Evolutionary conservation across 1,140 invertebrate species (phyloP).

Genomic region (Drosophila erecta): DNA sequence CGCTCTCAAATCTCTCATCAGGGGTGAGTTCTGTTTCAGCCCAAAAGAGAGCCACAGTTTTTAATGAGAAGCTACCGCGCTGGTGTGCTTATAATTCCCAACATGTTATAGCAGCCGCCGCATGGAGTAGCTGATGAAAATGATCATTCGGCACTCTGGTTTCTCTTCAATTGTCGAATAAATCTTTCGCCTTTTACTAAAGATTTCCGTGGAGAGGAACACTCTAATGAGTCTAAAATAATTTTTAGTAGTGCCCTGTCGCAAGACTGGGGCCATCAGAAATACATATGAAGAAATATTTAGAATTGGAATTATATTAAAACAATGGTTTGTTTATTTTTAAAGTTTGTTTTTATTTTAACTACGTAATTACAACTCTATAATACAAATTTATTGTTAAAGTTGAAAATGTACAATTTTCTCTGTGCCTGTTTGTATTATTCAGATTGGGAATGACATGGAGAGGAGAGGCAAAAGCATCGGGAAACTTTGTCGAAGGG

Average conservation of each 20-base stretch:
- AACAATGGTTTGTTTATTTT: too few species aligned
- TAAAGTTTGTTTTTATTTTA: conserved; percentile 65
- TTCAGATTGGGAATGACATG: background rate
- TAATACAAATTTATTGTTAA: conserved; percentile 78
- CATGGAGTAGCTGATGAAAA: conserved; percentile 51
- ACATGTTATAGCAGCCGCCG: conserved; percentile 11
- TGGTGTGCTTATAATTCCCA: conserved; percentile 50
- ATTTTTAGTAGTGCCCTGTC: conserved; percentile 79
- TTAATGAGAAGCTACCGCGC: too few species aligned
- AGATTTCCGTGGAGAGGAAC: conserved; percentile 85
- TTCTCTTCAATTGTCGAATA: conserved; percentile 84
- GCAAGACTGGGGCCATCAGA: conserved; percentile 64
- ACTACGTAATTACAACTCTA: conserved; percentile 79
- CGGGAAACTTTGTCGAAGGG: conserved; percentile 8
- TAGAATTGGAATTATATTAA: too few species aligned
- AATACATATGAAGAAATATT: conserved; percentile 37
- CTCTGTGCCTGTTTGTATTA: conserved; percentile 20
- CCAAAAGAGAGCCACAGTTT: conserved; percentile 34
- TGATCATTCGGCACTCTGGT: conserved; percentile 70
- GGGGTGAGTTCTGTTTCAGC: conserved; percentile 12
- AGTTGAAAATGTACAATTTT: conserved; percentile 72
- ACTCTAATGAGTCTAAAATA: conserved; percentile 84
- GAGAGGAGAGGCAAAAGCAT: background rate
- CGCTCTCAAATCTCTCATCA: background rate
- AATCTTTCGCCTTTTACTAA: conserved; percentile 86